Evolutionary conservation across 1,140 invertebrate genomes (phyloP).

Genomic region (Scaptomyza pallida): DNA sequence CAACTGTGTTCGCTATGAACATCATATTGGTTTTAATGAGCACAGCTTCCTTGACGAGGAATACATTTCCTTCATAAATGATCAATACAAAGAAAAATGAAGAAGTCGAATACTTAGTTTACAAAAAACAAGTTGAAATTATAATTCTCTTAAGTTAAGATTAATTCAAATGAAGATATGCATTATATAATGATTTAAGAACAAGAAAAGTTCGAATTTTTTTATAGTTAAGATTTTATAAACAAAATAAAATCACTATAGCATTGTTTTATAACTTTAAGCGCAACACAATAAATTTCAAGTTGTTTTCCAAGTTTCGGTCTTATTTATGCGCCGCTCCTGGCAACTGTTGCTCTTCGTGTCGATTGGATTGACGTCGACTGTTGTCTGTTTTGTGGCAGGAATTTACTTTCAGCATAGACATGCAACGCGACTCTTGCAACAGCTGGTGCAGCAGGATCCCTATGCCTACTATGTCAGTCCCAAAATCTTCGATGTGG

Average conservation of each 20-base stretch:
- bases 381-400: conserved; percentile 46
- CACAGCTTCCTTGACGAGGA: conserved; percentile 22
- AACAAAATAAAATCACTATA: background rate
- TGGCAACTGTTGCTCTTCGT: conserved; percentile 53
- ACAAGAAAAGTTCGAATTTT: too few relatives aligned
- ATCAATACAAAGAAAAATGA: background rate
- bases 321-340: conserved; percentile 27
- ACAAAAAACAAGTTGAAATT: too few relatives aligned
- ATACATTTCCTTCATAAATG: conserved; percentile 17
- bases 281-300: background rate
- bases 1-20: conserved; percentile 2
- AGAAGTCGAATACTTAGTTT: too few relatives aligned
- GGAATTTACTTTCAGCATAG: conserved; percentile 65
- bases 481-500: conserved; percentile 55
- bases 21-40: background rate
- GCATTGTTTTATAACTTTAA: background rate
- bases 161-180: too few relatives aligned
- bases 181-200: too few relatives aligned
- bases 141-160: too few relatives aligned
- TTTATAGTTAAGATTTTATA: too few relatives aligned
- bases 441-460: conserved; percentile 57
- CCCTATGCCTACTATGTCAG: conserved; percentile 72
- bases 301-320: background rate
- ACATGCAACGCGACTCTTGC: conserved; percentile 36
- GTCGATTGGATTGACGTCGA: conserved; percentile 28